Evolutionary conservation across 2,797 vertebrate species (phyloP).

Genomic region (Leucoraja ocellata): DNA sequence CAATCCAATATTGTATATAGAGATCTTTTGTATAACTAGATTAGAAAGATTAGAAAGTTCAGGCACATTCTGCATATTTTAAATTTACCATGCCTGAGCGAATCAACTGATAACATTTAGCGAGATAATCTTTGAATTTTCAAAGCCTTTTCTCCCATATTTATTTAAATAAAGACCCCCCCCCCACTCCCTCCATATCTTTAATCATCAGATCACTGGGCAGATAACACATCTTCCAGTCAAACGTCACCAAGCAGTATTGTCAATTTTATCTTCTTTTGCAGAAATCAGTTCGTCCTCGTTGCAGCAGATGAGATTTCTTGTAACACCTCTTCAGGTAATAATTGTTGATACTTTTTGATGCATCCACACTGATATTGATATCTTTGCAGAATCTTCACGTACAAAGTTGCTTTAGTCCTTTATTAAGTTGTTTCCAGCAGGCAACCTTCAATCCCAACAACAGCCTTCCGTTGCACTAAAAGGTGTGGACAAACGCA

Average conservation of each 20-base stretch:
- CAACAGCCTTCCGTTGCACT: not conserved
- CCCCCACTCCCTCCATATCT: slow-evolving; percentile 56
- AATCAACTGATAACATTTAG: not conserved
- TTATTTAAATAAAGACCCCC: slow-evolving; percentile 57
- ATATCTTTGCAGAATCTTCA: slow-evolving; percentile 53
- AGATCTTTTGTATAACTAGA: not conserved
- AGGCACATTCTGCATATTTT: not conserved
- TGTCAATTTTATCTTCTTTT: slow-evolving; percentile 95
- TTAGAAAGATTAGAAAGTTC: not conserved
- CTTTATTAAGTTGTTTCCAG: not conserved
- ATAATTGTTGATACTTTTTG: slow-evolving; percentile 80
- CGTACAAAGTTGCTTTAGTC: not conserved
- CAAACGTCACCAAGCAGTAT: slow-evolving; percentile 71
- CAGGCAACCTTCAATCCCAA: not conserved
- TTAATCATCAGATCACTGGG: slow-evolving; percentile 65
- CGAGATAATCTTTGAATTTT: not conserved
- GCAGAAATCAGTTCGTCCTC: slow-evolving; percentile 93
- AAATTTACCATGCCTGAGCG: not conserved
- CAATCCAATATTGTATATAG: not conserved
- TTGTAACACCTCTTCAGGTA: slow-evolving; percentile 93
- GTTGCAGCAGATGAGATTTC: slow-evolving; percentile 93
- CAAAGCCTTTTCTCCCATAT: slow-evolving; percentile 53
- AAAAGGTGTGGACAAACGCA: not conserved
- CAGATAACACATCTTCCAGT: slow-evolving; percentile 68
- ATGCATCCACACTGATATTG: slow-evolving; percentile 71